These are phyloP conservation scores for Noctua pronuba DNA, from an alignment of 2,888 invertebrate species.

Conservation along the genomic window DNA sequence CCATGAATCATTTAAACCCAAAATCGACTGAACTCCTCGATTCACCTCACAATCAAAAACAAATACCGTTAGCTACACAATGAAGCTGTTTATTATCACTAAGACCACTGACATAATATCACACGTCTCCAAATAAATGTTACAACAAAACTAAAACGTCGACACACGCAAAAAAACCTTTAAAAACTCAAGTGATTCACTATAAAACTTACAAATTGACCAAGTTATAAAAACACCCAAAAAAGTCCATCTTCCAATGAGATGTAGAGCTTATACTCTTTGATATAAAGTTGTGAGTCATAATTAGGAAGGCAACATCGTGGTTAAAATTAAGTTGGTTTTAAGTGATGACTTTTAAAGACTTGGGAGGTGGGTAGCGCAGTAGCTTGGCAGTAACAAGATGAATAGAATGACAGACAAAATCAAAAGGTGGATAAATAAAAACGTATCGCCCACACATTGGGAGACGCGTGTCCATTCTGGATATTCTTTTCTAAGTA, in stretches of 20 bases:
- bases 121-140: constrained; percentile 80
- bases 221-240: constrained; percentile 40
- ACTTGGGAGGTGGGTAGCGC: constrained; percentile 80
- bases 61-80: constrained; percentile 79
- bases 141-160: constrained; percentile 78
- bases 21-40: constrained; percentile 5
- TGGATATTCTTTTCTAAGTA: not conserved
- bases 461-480: constrained; percentile 69
- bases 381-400: constrained; percentile 84
- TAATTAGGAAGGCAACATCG: constrained; percentile 29
- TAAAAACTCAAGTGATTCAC: constrained; percentile 83
- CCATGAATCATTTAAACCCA: constrained; percentile 23
- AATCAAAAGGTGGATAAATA: constrained; percentile 79
- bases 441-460: constrained; percentile 83
- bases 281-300: constrained; percentile 67
- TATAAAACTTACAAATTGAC: constrained; percentile 76
- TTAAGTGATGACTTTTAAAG: constrained; percentile 76
- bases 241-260: constrained; percentile 8
- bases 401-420: constrained; percentile 82
- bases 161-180: constrained; percentile 70
- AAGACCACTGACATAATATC: constrained; percentile 86
- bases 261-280: constrained; percentile 62
- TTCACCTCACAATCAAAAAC: constrained; percentile 41
- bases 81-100: constrained; percentile 80
- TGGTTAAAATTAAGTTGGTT: constrained; percentile 54